phyloP scores from a whole-genome alignment of 2,797 vertebrate genomes.

The Bradypodion ventrale region DNA sequence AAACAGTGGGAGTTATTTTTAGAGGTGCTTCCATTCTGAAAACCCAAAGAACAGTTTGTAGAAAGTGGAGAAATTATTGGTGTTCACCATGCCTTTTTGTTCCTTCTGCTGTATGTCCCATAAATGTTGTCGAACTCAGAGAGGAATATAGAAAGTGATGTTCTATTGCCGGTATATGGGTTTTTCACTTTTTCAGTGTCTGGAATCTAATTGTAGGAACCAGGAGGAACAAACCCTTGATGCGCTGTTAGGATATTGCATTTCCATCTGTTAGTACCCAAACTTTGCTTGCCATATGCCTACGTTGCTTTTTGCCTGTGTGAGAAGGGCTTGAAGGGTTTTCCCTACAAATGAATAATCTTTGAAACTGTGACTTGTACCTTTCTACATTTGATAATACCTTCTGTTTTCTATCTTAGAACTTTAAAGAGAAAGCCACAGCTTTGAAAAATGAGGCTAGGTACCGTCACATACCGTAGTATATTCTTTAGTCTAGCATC shows the following conservation, averaged over 20 bases:
- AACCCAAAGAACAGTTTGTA: not conserved
- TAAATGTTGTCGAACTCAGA: no score
- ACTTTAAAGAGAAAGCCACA: not conserved
- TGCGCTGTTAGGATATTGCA: not conserved
- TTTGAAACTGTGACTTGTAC: not conserved
- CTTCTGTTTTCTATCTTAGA: not conserved
- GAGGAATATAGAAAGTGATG: not conserved
- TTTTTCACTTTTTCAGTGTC: not conserved
- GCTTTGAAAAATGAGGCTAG: not conserved
- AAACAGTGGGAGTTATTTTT: not conserved
- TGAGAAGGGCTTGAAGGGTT: not conserved
- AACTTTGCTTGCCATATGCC: not conserved
- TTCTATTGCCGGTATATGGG: no score
- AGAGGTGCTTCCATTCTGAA: not conserved
- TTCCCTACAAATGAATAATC: not conserved
- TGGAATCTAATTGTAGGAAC: not conserved
- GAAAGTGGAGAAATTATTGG: not conserved
- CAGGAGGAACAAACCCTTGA: not conserved
- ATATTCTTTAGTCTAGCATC: not conserved
- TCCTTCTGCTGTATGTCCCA: not conserved
- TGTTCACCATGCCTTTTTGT: not conserved
- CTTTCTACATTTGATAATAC: not conserved
- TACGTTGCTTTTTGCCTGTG: not conserved
- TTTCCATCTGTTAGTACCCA: not conserved
- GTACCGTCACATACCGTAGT: no score